These are phyloP conservation scores for Callipepla squamata DNA, from an alignment of 2,113 vertebrate species.

Conservation along the genomic window DNA sequence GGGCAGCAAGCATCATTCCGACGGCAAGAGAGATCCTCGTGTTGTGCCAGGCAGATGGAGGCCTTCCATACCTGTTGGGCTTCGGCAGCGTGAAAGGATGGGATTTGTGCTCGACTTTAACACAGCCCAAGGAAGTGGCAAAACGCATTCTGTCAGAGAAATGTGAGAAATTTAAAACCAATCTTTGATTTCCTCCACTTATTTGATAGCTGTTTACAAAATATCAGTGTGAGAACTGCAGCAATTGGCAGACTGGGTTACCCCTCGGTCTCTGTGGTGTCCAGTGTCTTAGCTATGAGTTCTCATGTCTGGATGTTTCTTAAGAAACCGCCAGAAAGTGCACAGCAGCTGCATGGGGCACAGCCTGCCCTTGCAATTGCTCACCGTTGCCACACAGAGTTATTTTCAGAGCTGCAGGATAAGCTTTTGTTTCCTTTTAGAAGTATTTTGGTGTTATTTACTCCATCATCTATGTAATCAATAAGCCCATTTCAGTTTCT, in stretches of 20 bases:
- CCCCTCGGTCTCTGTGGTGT: neutral
- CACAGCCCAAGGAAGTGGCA: neutral
- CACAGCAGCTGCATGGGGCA: neutral
- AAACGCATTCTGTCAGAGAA: neutral
- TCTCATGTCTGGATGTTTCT: fast-evolving
- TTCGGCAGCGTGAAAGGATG: neutral
- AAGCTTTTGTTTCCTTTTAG: neutral
- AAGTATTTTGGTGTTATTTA: neutral
- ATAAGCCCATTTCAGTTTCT: neutral
- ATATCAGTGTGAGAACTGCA: fast-evolving
- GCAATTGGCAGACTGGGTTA: neutral
- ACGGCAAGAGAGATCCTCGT: neutral
- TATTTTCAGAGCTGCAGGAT: neutral
- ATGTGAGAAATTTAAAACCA: neutral
- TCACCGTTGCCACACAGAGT: fast-evolving
- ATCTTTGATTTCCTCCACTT: neutral
- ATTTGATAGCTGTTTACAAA: neutral
- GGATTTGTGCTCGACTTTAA: no score
- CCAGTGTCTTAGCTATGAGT: neutral
- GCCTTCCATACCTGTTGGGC: fast-evolving
- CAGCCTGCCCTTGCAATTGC: neutral
- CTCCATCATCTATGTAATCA: neutral
- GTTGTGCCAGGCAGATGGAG: neutral
- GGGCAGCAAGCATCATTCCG: neutral
- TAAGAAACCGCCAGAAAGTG: neutral